These are phyloP conservation scores for Atta cephalotes DNA, from an alignment of 1,140 invertebrate genomes.

Conservation along the genomic window DNA sequence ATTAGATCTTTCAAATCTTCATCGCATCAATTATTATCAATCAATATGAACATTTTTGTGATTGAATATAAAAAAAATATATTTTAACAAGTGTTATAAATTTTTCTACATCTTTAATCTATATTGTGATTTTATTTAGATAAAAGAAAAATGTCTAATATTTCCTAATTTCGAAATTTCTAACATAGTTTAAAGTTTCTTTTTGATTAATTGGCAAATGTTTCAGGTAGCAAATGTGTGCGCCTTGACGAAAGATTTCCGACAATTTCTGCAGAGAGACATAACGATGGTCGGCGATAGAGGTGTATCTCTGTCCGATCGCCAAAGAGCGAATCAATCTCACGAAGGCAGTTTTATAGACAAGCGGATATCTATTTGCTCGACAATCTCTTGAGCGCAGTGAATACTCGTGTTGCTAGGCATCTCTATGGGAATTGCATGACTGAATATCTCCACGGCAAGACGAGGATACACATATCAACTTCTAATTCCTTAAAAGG, in stretches of 20 bases:
- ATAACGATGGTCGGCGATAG: constrained; percentile 93
- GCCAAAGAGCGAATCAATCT: constrained; percentile 95
- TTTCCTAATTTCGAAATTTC: neutral
- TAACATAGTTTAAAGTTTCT: no score
- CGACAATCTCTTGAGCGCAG: constrained; percentile 93
- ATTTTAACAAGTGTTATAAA: no score
- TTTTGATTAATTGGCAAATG: no score
- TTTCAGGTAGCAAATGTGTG: no score
- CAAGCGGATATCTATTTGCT: constrained; percentile 91
- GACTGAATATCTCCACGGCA: no score
- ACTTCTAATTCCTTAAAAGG: no score
- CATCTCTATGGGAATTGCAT: constrained; percentile 76
- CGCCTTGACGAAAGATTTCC: no score
- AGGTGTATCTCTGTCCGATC: constrained; percentile 94
- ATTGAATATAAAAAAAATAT: no score
- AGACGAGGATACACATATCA: no score
- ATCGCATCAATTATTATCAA: no score
- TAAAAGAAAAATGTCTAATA: neutral
- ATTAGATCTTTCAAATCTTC: no score
- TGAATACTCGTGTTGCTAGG: constrained; percentile 89
- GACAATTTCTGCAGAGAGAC: constrained; percentile 88
- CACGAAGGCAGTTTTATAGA: constrained; percentile 92
- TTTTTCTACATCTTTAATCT: neutral
- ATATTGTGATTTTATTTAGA: neutral
- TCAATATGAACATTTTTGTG: no score